Evolutionary conservation across 2,797 vertebrate species (phyloP), one percentile per base, ranked within the genome.

Genomic region (Cheirogaleus major): DNA sequence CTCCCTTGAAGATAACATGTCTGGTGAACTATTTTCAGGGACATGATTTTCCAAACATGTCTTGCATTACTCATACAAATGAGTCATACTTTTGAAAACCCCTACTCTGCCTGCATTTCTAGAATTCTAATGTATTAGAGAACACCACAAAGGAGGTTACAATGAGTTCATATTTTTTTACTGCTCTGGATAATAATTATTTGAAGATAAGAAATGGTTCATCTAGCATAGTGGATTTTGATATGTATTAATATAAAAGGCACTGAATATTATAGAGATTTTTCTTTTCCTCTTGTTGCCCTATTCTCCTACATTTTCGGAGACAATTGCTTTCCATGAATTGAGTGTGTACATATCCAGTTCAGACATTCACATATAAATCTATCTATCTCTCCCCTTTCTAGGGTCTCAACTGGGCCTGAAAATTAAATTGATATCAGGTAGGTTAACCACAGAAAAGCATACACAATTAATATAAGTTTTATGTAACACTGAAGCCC

Each of bases 21-120:
- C 38, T 93, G 72, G 61, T 93, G 86, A 95, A 95, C 89, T 97
- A 72, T 98, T 97, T 96, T 96, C 55, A 65, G 93, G 93, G 15
- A 76, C 59, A 89, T 76, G 70, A 89, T 91, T 98, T 96, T 41
- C 22, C 48, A 96, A 87, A 83, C 35, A 83, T 91, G 63, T 61
- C 30, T 85, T 89, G 43, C 35, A 82, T 93, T 63, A 89, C 23
- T 76, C 82, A 93, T 91, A 65, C 65, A 93, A 87, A 92, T 97
- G 72, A 96, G 65, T 61, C 55, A 45, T 52, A 75, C n/a, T 69
- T 89, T 57, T 45, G 70, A 85, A 93, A 93, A 50, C 25, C 15
- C 45, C 52, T 45, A 22, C 50, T 96, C n/a, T 73, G 45, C 12
- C 55, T 79, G 3, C 32, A 41, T 73, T 85, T 93, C 48, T 48